Evolutionary conservation across 2,888 invertebrate species (phyloP).

Genomic region (Folsomia candida): DNA sequence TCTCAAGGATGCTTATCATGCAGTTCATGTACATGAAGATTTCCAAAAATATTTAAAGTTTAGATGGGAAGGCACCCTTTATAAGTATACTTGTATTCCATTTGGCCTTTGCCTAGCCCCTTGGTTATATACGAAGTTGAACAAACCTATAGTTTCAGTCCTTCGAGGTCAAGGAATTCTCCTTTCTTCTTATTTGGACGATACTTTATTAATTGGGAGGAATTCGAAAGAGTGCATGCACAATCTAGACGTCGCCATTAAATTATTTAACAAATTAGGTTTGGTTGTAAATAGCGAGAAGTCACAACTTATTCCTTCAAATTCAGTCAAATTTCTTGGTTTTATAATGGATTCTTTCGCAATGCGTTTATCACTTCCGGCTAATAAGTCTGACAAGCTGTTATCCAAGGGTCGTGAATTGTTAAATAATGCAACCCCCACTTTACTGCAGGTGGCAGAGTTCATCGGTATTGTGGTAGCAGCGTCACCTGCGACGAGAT

Average conservation of each 20-base stretch:
- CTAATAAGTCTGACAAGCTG: neutral
- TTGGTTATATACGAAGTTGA: slow-evolving; percentile 3
- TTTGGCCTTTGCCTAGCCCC: slow-evolving; percentile 7
- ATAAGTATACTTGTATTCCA: slow-evolving; percentile 6
- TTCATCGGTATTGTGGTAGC: slow-evolving; percentile 20
- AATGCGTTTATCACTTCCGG: neutral
- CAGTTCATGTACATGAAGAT: neutral
- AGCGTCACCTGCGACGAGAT: slow-evolving; percentile 17
- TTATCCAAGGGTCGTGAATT: neutral
- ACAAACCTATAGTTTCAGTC: neutral
- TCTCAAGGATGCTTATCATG: too few species aligned
- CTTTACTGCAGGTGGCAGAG: neutral
- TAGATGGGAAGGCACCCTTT: neutral
- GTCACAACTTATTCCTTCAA: neutral
- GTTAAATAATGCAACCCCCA: neutral
- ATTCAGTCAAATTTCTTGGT: slow-evolving; percentile 4
- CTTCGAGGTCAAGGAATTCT: neutral
- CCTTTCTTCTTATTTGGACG: slow-evolving; percentile 7
- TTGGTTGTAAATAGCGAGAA: slow-evolving; percentile 5
- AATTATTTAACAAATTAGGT: too few species aligned
- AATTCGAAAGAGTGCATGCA: too few species aligned
- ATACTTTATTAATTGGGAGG: neutral
- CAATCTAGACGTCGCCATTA: too few species aligned
- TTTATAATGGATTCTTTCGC: slow-evolving; percentile 4
- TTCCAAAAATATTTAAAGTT: slow-evolving; percentile 5